These are phyloP conservation scores for Pseudocheirus occidentalis DNA, from an alignment of 2,797 vertebrate genomes.

Conservation along the genomic window DNA sequence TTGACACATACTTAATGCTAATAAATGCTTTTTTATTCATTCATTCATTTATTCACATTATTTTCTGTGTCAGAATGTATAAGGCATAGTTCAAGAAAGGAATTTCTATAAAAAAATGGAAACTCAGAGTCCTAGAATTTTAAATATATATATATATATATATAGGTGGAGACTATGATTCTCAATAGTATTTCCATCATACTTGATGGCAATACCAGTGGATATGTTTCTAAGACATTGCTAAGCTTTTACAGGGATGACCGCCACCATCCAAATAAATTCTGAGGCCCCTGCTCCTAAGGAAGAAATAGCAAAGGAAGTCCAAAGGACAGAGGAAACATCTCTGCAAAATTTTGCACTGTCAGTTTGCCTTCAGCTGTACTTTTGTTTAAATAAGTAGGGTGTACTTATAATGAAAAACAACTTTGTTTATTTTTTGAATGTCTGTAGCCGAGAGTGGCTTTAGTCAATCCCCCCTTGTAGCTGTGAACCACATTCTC, in stretches of 20 bases:
- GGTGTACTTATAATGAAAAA: conserved; percentile 50
- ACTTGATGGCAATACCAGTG: neutral
- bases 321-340: neutral
- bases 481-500: neutral
- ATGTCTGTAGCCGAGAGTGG: conserved; percentile 41
- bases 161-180: neutral
- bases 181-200: neutral
- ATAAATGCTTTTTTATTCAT: neutral
- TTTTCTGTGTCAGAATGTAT: neutral
- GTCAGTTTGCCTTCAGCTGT: conserved; percentile 17
- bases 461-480: neutral
- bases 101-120: neutral
- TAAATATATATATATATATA: neutral
- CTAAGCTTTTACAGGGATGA: neutral
- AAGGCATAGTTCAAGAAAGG: neutral
- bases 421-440: conserved; percentile 50
- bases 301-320: neutral
- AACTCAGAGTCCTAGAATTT: neutral
- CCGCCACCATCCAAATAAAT: neutral
- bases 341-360: neutral
- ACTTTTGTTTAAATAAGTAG: conserved; percentile 43
- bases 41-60: neutral
- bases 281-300: neutral
- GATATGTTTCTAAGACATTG: conserved; percentile 15
- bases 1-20: neutral